Evolutionary conservation across 23 tunicate species (phyloP).

Genomic region (Halocynthia roretzi): DNA sequence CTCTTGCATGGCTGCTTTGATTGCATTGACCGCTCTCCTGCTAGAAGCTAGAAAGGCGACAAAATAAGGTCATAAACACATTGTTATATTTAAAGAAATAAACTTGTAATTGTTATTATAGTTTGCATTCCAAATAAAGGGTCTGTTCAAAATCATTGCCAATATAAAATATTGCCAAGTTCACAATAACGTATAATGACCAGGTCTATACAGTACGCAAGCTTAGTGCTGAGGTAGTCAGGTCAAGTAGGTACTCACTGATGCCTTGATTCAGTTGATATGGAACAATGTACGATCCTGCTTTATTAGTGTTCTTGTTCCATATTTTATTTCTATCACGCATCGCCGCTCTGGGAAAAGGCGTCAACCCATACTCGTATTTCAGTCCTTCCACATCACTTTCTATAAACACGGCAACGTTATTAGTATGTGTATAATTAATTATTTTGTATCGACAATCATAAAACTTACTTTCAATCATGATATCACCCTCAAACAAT

Average conservation of each 20-base stretch:
- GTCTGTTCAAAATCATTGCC: too few species aligned
- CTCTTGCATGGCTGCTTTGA: conserved; percentile 25
- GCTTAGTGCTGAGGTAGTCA: too few species aligned
- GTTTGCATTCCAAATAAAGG: too few species aligned
- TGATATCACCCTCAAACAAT: conserved; percentile 20
- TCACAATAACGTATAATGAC: too few species aligned
- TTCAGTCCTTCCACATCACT: background rate
- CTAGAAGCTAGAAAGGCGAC: background rate
- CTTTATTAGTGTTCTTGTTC: conserved; percentile 13
- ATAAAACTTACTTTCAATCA: conserved; percentile 10
- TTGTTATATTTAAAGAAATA: background rate
- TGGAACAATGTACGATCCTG: conserved; percentile 8
- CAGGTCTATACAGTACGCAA: too few species aligned
- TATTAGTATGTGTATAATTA: background rate
- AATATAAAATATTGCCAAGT: too few species aligned
- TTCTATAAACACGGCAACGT: conserved; percentile 16
- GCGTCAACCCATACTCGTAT: too few species aligned
- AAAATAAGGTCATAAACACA: background rate
- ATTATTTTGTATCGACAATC: too few species aligned
- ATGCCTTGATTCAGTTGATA: background rate
- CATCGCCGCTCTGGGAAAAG: conserved; percentile 9
- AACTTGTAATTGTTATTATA: too few species aligned
- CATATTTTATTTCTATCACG: background rate
- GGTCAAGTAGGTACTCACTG: background rate
- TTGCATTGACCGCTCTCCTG: conserved; percentile 21